Percentiles rank a stretch among this genome's conserved stretches.
Conservation (phyloP, 2,113 vertebrate genomes). For the Ammodytes marinus region DNA sequence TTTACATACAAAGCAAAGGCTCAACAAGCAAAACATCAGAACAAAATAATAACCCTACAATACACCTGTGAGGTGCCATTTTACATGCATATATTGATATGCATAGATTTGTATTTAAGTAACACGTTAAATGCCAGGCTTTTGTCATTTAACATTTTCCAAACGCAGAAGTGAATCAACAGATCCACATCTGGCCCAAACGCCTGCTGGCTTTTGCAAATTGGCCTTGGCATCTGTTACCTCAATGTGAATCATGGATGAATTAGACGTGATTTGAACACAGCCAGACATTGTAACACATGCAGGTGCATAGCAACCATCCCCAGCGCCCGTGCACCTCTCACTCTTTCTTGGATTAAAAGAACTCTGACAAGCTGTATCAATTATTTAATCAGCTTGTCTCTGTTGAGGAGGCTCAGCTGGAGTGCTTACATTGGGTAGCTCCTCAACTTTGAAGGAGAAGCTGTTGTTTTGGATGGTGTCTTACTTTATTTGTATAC, state of each 20-base stretch:
- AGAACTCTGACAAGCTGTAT: constrained; percentile 1
- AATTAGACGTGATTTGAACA: constrained; percentile 14
- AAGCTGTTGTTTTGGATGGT: constrained; percentile 17
- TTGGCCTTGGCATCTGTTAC: not conserved
- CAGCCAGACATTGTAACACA: constrained; percentile 15
- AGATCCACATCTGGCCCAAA: not conserved
- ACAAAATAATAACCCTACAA: not conserved
- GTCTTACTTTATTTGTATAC: not conserved
- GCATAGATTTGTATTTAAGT: not conserved
- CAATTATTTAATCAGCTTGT: constrained; percentile 28
- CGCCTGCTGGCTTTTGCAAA: not conserved
- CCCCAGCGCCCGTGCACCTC: not conserved
- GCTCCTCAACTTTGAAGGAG: constrained; percentile 29
- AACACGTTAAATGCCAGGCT: not conserved
- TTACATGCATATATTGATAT: not conserved
- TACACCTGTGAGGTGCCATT: not conserved
- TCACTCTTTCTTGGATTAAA: not conserved
- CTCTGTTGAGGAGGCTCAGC: constrained; percentile 17
- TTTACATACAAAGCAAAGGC: not conserved
- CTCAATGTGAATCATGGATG: not conserved
- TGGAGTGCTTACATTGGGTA: constrained; percentile 14
- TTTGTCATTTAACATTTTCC: not conserved
- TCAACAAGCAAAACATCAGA: not conserved
- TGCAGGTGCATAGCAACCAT: constrained; percentile 18
- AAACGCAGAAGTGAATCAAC: not conserved